phyloP scores from a whole-genome alignment of 2,113 vertebrate genomes.

The Abramis brama region DNA sequence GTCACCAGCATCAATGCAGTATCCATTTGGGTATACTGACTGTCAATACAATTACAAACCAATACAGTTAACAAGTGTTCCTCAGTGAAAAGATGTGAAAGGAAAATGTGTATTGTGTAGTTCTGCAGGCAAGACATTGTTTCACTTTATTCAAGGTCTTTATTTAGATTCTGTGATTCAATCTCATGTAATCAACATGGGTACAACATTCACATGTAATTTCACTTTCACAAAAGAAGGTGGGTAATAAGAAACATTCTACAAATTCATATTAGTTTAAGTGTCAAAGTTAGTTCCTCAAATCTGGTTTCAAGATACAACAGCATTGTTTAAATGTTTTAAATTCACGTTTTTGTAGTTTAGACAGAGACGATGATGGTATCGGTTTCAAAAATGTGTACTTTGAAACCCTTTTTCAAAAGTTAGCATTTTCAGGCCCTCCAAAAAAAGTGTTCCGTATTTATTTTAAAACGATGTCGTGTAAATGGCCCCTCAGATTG shows the following conservation, averaged over 20 bases:
- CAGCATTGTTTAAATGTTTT: neutral
- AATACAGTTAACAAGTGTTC: neutral
- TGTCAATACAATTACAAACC: neutral
- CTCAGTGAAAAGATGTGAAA: neutral
- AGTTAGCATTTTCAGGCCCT: no score
- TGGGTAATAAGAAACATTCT: neutral
- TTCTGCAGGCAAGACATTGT: neutral
- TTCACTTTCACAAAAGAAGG: neutral
- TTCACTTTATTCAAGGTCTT: neutral
- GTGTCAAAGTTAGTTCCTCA: no score
- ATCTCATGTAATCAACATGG: neutral
- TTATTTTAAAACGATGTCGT: no score
- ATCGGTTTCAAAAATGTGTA: no score
- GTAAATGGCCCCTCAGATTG: no score
- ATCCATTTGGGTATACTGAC: neutral
- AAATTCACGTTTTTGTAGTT: no score
- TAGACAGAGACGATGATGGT: no score
- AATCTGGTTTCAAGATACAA: no score
- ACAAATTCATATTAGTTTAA: neutral
- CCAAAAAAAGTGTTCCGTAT: no score
- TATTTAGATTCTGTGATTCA: neutral
- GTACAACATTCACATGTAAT: neutral
- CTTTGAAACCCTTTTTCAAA: no score
- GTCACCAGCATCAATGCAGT: no score
- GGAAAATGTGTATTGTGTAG: neutral